phyloP scores from a whole-genome alignment of 2,797 vertebrate species.

The Gobio occitaniae region DNA sequence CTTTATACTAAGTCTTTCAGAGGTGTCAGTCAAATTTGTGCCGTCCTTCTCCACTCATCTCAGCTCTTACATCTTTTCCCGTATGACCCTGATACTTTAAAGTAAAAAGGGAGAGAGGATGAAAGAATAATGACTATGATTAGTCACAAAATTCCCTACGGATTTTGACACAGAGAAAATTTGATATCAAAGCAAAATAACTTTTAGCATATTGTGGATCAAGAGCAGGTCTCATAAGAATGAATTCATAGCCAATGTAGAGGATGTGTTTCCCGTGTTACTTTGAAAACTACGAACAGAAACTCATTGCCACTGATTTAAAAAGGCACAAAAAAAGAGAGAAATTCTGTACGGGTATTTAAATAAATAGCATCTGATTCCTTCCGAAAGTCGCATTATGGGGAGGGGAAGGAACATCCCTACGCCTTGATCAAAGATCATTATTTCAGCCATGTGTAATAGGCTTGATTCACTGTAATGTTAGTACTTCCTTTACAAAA shows the following conservation, averaged over 20 bases:
- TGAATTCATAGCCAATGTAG: neutral
- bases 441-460: constrained; percentile 29
- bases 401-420: constrained; percentile 68
- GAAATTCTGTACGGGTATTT: constrained; percentile 44
- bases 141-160: constrained; percentile 30
- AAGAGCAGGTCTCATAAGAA: constrained; percentile 23
- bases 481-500: constrained; percentile 66
- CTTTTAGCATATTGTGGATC: constrained; percentile 9
- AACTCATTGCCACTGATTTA: neutral
- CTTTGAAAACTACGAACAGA: neutral
- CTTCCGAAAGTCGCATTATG: constrained; percentile 66
- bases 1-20: constrained; percentile 2
- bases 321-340: neutral
- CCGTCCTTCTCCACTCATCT: constrained; percentile 4
- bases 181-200: constrained; percentile 28
- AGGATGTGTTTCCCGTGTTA: neutral
- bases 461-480: constrained; percentile 14
- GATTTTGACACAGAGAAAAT: constrained; percentile 34
- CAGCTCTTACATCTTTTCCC: constrained; percentile 37
- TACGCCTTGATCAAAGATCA: constrained; percentile 70
- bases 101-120: constrained; percentile 27
- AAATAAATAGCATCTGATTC: constrained; percentile 62
- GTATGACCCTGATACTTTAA: constrained; percentile 33
- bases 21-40: constrained; percentile 24
- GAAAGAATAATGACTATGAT: constrained; percentile 38